Evolutionary conservation across 2,797 vertebrate species (phyloP), one percentile per base, ranked within the genome.

Genomic region (Eupleurogrammus muticus): DNA sequence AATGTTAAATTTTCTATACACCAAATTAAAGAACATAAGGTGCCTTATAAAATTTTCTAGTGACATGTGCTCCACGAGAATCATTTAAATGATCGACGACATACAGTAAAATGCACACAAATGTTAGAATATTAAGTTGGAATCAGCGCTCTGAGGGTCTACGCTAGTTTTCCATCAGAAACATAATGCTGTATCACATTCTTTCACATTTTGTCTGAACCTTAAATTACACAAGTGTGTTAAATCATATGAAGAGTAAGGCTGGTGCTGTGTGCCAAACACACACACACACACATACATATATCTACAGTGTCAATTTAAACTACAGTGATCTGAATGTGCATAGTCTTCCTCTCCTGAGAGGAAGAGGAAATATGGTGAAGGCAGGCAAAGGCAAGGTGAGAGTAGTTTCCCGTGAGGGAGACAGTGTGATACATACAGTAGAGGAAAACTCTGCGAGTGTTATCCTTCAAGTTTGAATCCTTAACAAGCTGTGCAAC

Each of bases 311-410:
- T 60, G 79, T 44, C 57, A 38, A 57, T 5, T 42, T 36, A 19
- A 59, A 34, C 32, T 35, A 58, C 23, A 36, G 12, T 36, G n/a
- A 61, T 64, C 5, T 66, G n/a, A 42, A 40, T 70, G 71, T 75
- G 64, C 70, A 52, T 5, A 44, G 56, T 59, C 57, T 72, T 64
- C 23, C 75, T 73, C 38, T 44, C 65, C 14, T 40, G 53, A n/a
- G 9, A 20, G 44, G 35, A 73, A 70, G 51, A 56, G 57, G 5
- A 44, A 17, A 51, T 20, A 92, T 95, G 71, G 94, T 95, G 73
- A 64, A 91, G 89, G 24, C 75, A 60, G 55, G 83, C 66, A 17
- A 73, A 81, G 78, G 82, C 74, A 40, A 40, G 57, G 16, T 50
- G 51, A 36, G 44, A 34, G 42, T n/a, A 44, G 58, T 53, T 56